Percentiles rank a stretch among this genome's conserved stretches.
These are phyloP conservation scores for Podarcis raffonei DNA, from an alignment of 2,113 vertebrate species.

Conservation along the genomic window DNA sequence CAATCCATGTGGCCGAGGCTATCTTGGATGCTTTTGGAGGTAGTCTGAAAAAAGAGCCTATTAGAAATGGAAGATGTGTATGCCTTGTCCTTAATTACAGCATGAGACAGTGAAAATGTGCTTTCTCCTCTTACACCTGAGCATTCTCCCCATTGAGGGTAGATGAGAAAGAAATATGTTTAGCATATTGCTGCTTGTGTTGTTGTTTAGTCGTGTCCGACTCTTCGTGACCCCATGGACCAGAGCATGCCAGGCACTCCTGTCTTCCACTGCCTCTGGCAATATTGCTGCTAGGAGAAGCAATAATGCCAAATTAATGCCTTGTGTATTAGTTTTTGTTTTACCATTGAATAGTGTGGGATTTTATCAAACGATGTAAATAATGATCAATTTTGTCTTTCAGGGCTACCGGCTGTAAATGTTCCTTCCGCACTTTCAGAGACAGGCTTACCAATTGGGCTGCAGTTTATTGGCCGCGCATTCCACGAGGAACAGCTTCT, in stretches of 20 bases:
- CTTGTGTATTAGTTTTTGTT: neutral
- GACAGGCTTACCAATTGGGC: constrained; percentile 88
- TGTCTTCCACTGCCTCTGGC: no score
- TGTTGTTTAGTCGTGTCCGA: no score
- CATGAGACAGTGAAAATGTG: no score
- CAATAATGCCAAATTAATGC: neutral
- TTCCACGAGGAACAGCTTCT: constrained; percentile 89
- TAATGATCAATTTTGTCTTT: constrained; percentile 20
- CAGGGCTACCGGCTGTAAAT: constrained; percentile 90
- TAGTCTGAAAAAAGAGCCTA: no score
- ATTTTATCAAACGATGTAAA: neutral
- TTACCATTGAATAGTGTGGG: neutral
- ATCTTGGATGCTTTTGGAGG: no score
- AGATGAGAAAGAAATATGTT: neutral
- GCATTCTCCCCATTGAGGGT: neutral
- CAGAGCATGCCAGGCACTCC: no score
- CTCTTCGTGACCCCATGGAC: no score
- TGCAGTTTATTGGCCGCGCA: constrained; percentile 90
- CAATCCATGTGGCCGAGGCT: no score
- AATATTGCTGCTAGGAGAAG: neutral
- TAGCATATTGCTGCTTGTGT: neutral
- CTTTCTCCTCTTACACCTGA: no score
- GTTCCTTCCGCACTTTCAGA: constrained; percentile 86
- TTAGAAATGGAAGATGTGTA: no score
- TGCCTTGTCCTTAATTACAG: no score